phyloP scores from a whole-genome alignment of 2,888 invertebrate species.

The Anoncus sp. region DNA sequence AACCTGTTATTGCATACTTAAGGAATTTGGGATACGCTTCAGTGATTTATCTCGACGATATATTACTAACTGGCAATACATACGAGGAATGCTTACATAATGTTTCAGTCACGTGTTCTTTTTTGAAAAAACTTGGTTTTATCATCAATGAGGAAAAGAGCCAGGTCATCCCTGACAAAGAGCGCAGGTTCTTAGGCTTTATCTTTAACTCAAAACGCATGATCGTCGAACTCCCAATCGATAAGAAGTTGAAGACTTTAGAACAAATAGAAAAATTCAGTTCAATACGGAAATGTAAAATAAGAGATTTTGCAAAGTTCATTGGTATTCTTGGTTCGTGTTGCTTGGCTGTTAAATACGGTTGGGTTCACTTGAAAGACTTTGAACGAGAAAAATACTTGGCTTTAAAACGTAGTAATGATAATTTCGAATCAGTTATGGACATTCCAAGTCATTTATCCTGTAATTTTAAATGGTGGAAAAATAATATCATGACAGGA shows the following conservation, averaged over 20 bases:
- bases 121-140: constrained; percentile 31
- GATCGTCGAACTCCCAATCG: constrained; percentile 16
- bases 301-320: neutral
- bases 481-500: constrained; percentile 25
- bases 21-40: constrained; percentile 17
- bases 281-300: neutral
- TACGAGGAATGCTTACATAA: constrained; percentile 25
- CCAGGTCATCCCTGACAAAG: constrained; percentile 5
- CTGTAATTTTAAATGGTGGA: constrained; percentile 41
- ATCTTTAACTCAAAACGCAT: constrained; percentile 21
- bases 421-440: constrained; percentile 22
- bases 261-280: no score
- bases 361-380: constrained; percentile 5
- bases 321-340: constrained; percentile 5
- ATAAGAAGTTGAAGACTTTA: no score
- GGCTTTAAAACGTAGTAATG: constrained; percentile 18
- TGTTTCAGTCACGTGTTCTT: neutral
- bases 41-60: constrained; percentile 28
- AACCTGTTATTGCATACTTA: constrained; percentile 13
- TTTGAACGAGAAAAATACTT: constrained; percentile 25
- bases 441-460: constrained; percentile 17
- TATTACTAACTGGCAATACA: constrained; percentile 25
- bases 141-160: constrained; percentile 43
- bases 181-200: constrained; percentile 22
- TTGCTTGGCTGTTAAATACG: constrained; percentile 25